Evolutionary conservation across 2,113 vertebrate genomes (phyloP), one percentile per base, ranked within the genome.

Genomic region (Micromys minutus): DNA sequence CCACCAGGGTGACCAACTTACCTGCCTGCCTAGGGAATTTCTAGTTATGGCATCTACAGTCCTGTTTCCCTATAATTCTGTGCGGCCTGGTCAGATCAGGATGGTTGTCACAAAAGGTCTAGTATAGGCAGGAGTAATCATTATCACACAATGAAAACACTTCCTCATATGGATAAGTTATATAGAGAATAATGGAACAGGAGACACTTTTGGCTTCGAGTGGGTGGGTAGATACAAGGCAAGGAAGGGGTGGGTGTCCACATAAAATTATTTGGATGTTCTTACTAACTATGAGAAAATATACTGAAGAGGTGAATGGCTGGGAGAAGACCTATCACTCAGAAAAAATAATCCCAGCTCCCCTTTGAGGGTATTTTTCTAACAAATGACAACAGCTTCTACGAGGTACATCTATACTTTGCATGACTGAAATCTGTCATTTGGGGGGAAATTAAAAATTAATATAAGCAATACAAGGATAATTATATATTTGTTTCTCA

Each of bases 401-500:
- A 3, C 29, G 47, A 69, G 16, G 26, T 36, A 7, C 11, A 47
- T 75, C 11, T 61, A 61, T 47, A 16, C 42, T 88, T 87, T 55
- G 10, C 3, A 21, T 85, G 36, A 31, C 84, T 84, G 9, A 26
- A 71, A 52, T 59, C 61, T 74, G 29, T 94, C 63, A 90, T 90
- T 89, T 90, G 36, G 55, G 36, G 6, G 72, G 11, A 93, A 67
- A 63, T 74, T 45, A 3, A 4, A 93, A 59, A 92, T 90, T 8
- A 79, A 75, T 45, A 79, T 4, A n/a, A 81, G 77, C 47, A 86
- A 89, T 57, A 84, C 36, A 77, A 75, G 52, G 47, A 75, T 61
- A 79, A 75, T 69, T 79, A 13, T 39, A 9, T 55, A 86, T 86
- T 80, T 89, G 45, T 79, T 89, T 92, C 91, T 83, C n/a, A 92